Evolutionary conservation across 1,140 invertebrate species (phyloP).

Genomic region (Drosophila rhopaloa): DNA sequence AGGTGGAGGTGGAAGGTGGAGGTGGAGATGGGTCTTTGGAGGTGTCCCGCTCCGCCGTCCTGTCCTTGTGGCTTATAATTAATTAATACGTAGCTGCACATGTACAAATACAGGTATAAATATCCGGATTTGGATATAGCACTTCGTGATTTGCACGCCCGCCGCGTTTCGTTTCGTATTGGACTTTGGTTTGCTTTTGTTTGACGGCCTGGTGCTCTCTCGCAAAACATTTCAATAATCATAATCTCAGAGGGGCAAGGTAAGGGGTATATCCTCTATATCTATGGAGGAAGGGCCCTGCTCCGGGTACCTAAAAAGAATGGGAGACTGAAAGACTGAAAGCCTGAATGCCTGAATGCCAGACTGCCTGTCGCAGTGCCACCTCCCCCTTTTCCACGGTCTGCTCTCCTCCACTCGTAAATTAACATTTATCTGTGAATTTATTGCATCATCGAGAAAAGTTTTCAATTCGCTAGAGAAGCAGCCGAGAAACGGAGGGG

Average conservation of each 20-base stretch:
- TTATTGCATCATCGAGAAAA: conserved; percentile 78
- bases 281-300: neutral
- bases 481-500: neutral
- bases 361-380: conserved; percentile 58
- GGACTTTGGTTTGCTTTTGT: neutral
- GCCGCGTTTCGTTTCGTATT: conserved; percentile 7
- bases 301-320: neutral
- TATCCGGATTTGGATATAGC: conserved; percentile 43
- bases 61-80: conserved; percentile 62
- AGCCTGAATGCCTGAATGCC: conserved; percentile 1
- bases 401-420: conserved; percentile 54
- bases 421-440: conserved; percentile 78
- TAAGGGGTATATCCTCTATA: neutral
- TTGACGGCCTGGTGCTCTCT: conserved; percentile 7
- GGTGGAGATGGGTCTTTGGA: neutral
- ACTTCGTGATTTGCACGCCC: conserved; percentile 65
- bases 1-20: neutral
- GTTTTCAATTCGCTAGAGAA: conserved; percentile 65
- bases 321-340: neutral
- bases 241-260: conserved; percentile 16
- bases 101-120: conserved; percentile 22
- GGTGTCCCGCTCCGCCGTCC: conserved; percentile 25
- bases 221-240: conserved; percentile 68
- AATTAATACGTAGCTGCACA: conserved; percentile 70
- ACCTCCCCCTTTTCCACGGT: neutral